Evolutionary conservation across 2,113 vertebrate species (phyloP).

Genomic region (Nothoprocta pentlandii): DNA sequence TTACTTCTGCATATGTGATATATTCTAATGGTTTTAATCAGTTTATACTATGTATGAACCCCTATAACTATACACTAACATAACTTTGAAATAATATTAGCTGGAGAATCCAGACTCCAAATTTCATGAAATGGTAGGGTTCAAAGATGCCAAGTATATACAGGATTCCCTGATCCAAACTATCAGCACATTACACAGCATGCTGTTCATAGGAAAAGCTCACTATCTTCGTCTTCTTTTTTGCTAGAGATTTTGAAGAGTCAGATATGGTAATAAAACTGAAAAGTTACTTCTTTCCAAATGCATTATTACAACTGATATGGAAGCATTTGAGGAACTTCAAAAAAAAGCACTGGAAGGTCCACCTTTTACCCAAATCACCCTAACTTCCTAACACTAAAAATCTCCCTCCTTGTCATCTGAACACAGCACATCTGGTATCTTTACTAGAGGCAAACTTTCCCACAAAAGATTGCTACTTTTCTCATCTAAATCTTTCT

Average conservation of each 20-base stretch:
- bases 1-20: neutral
- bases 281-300: neutral
- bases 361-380: constrained; percentile 17
- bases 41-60: neutral
- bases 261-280: neutral
- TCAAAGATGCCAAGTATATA: neutral
- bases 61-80: neutral
- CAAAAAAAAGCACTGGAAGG: neutral
- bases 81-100: neutral
- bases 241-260: neutral
- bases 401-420: neutral
- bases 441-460: neutral
- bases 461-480: neutral
- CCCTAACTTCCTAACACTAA: constrained; percentile 1
- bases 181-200: neutral
- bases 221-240: neutral
- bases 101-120: neutral
- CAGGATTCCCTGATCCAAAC: neutral
- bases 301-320: neutral
- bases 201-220: neutral
- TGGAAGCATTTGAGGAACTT: neutral
- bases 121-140: neutral
- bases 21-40: neutral
- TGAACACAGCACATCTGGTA: neutral
- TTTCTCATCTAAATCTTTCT: neutral